Percentiles rank a stretch among this genome's conserved stretches.
Conservation (phyloP, 2,113 vertebrate species). For the Marcusenius ussheri region DNA sequence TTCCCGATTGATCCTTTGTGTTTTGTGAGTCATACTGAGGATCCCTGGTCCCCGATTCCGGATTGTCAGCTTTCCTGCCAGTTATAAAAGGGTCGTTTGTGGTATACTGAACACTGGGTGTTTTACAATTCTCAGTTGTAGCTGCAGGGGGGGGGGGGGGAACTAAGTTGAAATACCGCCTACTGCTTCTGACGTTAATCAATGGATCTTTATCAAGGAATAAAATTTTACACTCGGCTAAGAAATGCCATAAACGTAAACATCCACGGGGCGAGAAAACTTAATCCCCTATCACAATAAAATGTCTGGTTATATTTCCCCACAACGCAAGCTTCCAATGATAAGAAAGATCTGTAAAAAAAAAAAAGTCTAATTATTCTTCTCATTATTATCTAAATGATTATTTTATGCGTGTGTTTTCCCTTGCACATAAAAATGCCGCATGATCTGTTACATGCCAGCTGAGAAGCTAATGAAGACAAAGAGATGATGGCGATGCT, state of each 20-base stretch:
- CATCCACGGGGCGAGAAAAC: background rate
- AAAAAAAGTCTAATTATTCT: background rate
- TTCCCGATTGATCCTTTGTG: conserved; percentile 26
- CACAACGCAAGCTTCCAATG: background rate
- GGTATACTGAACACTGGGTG: background rate
- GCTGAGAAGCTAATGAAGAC: background rate
- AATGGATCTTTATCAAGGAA: conserved; percentile 29
- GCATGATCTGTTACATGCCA: background rate
- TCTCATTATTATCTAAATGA: background rate
- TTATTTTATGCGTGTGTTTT: background rate
- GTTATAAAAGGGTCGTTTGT: conserved; percentile 28
- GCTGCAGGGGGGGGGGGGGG: background rate
- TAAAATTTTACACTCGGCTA: background rate
- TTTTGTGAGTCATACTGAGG: background rate
- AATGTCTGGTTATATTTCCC: background rate
- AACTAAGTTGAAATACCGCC: background rate
- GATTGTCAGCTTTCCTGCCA: conserved; percentile 20
- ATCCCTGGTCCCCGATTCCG: background rate
- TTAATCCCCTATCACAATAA: background rate
- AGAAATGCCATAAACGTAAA: background rate
- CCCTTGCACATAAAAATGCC: background rate
- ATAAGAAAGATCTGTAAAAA: background rate
- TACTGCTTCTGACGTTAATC: background rate
- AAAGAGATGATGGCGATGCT: background rate
- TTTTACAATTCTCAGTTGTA: conserved; percentile 19